Evolutionary conservation across 2,113 vertebrate species (phyloP).

Genomic region (Neogobius melanostomus): DNA sequence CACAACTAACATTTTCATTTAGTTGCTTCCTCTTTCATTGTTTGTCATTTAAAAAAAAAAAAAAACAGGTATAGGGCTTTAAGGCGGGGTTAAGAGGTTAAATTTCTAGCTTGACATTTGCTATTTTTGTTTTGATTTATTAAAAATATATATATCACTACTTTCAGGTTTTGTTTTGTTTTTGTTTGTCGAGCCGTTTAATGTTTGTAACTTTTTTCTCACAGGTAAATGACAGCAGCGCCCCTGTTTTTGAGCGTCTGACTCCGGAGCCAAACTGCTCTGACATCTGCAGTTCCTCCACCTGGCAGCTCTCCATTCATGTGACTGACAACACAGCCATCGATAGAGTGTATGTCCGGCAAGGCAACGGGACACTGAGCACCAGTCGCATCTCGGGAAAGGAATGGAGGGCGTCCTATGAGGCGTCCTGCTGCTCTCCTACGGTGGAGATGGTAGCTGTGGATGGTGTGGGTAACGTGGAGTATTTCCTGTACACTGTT

Average conservation of each 20-base stretch:
- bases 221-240: background rate
- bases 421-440: slow-evolving; percentile 54
- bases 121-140: no score
- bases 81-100: no score
- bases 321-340: slow-evolving; percentile 50
- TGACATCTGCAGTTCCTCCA: slow-evolving; percentile 16
- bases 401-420: slow-evolving; percentile 51
- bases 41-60: no score
- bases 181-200: no score
- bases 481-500: slow-evolving; percentile 41
- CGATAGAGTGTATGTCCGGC: slow-evolving; percentile 28
- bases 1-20: no score
- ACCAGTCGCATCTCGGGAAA: slow-evolving; percentile 26
- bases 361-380: slow-evolving; percentile 58
- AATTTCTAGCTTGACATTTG: no score
- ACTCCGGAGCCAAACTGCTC: slow-evolving; percentile 44
- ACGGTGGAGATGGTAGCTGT: slow-evolving; percentile 55
- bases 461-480: slow-evolving; percentile 67
- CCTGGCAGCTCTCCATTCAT: slow-evolving; percentile 45
- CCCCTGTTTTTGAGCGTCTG: slow-evolving; percentile 29
- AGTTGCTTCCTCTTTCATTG: no score
- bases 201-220: background rate
- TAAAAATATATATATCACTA: no score
- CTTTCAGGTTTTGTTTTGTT: no score
- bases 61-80: no score